These are phyloP conservation scores for Acleris laterana DNA, from an alignment of 2,888 invertebrate genomes.

Conservation along the genomic window DNA sequence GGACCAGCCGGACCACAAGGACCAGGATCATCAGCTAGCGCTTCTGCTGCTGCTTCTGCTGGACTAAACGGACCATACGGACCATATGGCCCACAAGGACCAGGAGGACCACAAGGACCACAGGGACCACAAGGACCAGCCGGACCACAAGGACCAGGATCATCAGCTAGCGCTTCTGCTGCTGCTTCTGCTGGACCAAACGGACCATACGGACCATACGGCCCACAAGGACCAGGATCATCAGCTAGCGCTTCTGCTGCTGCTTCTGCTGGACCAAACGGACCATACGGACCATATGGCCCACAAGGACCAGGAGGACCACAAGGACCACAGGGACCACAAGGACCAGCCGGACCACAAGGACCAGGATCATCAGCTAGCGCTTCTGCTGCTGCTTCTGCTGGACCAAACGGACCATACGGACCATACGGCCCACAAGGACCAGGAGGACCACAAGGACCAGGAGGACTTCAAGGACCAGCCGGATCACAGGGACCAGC, in stretches of 20 bases:
- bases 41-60: no score
- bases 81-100: neutral
- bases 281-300: conserved; percentile 15
- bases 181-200: no score
- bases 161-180: conserved; percentile 3
- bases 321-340: conserved; percentile 24
- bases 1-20: conserved; percentile 7
- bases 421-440: no score
- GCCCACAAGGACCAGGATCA: conserved; percentile 1
- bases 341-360: conserved; percentile 9
- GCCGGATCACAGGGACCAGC: no score
- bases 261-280: no score
- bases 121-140: neutral
- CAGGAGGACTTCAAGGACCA: no score
- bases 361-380: conserved; percentile 11
- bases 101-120: conserved; percentile 2
- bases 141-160: conserved; percentile 2
- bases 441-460: no score
- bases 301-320: conserved; percentile 21
- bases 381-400: neutral
- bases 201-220: no score
- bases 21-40: no score
- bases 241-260: conserved; percentile 3
- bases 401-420: conserved; percentile 8
- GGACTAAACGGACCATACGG: neutral